phyloP scores from a whole-genome alignment of 2,113 vertebrate species.

The Gyps fulvus region DNA sequence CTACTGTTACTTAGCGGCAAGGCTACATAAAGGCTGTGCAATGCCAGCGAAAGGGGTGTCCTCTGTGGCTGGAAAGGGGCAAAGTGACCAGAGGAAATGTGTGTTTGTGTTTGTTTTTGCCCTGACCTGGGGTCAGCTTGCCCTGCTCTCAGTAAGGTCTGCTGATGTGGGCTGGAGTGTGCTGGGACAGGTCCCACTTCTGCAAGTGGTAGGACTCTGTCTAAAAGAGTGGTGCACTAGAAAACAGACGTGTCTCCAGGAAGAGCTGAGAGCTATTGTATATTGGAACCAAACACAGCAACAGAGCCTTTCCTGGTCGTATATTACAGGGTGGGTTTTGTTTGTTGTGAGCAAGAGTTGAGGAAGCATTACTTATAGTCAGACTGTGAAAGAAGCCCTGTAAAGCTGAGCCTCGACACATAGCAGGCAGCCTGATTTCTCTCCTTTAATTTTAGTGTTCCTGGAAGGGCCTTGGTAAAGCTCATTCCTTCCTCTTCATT shows the following conservation, averaged over 20 bases:
- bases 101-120: not conserved
- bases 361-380: not conserved
- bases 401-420: not conserved
- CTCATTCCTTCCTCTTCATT: not conserved
- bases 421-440: not conserved
- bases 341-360: not conserved
- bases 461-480: not conserved
- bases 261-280: not conserved
- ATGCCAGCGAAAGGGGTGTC: accelerated
- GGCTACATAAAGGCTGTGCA: not conserved
- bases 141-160: accelerated
- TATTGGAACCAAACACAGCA: not conserved
- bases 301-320: not conserved
- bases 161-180: not conserved
- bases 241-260: accelerated
- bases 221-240: not conserved
- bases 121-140: not conserved
- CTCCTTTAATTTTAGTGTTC: not conserved
- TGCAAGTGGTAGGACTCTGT: not conserved
- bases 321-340: accelerated
- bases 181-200: not conserved
- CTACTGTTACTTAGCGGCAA: not conserved
- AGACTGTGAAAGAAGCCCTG: not conserved
- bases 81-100: not conserved
- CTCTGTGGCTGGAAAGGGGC: not conserved